Evolutionary conservation across 1,140 invertebrate species (phyloP).

Genomic region (Contarinia nasturtii): DNA sequence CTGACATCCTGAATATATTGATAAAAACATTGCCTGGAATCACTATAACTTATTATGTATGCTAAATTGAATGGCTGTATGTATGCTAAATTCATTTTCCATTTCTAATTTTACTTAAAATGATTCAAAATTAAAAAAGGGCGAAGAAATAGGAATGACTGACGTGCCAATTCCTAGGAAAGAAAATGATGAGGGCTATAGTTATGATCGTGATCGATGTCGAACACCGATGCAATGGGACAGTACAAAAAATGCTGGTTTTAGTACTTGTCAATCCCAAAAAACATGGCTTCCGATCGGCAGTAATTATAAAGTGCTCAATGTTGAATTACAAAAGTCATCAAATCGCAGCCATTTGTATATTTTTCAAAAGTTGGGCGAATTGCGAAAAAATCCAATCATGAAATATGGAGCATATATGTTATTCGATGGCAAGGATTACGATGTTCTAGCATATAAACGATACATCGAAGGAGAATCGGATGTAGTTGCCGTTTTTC

Average conservation of each 20-base stretch:
- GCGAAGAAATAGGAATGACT: slow-evolving; percentile 66
- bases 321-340: slow-evolving; percentile 19
- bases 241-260: slow-evolving; percentile 30
- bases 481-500: too few species aligned
- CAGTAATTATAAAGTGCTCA: slow-evolving; percentile 31
- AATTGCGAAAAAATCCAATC: slow-evolving; percentile 8
- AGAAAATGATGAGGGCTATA: slow-evolving; percentile 14
- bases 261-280: slow-evolving; percentile 29
- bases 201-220: slow-evolving; percentile 30
- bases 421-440: too few species aligned
- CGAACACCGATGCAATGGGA: slow-evolving; percentile 52
- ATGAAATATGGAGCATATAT: slow-evolving; percentile 12
- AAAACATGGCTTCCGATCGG: slow-evolving; percentile 46
- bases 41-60: slow-evolving; percentile 43
- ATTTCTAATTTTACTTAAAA: neutral
- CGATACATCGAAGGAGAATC: too few species aligned
- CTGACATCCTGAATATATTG: slow-evolving; percentile 51
- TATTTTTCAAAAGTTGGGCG: slow-evolving; percentile 14
- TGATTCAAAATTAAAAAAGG: slow-evolving; percentile 29
- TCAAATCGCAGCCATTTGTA: slow-evolving; percentile 13
- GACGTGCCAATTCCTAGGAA: slow-evolving; percentile 23
- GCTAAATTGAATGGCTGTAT: neutral
- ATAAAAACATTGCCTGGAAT: slow-evolving; percentile 48
- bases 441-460: too few species aligned
- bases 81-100: neutral